A percentile compares a stretch with the other conserved stretches of the same genome.
Evolutionary conservation across 2,113 vertebrate genomes (phyloP).

Genomic region (Climacteris rufus): DNA sequence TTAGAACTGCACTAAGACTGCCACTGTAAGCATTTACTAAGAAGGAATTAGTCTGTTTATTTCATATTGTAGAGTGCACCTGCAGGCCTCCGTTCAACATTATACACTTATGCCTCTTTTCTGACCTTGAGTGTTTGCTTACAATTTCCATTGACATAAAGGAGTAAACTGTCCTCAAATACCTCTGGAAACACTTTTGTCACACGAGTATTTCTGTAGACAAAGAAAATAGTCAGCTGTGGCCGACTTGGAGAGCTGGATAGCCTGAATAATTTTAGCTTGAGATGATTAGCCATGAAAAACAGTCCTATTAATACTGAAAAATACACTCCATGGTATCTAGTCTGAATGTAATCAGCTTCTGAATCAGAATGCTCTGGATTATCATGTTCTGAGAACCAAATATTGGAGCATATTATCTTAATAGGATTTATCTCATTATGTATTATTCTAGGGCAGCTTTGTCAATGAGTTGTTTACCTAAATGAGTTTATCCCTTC

Average conservation of each 20-base stretch:
- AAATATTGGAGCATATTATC: not conserved
- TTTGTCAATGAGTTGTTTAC: conserved; percentile 4
- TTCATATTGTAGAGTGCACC: not conserved
- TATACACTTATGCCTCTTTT: not conserved
- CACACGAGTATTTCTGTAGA: not conserved
- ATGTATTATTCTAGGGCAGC: not conserved
- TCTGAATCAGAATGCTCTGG: not conserved
- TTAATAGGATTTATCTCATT: not conserved
- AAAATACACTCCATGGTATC: not conserved
- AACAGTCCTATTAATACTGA: not conserved
- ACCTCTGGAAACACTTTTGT: not conserved
- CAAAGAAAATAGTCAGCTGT: not conserved
- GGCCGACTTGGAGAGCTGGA: not conserved
- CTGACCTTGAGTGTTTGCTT: not conserved
- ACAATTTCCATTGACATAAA: not conserved
- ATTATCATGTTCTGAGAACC: not conserved
- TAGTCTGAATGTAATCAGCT: not conserved
- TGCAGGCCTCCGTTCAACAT: not conserved
- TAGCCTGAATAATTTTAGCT: not conserved
- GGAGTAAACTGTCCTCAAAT: not conserved
- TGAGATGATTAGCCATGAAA: not conserved
- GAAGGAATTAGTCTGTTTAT: not conserved
- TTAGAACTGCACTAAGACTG: not conserved
- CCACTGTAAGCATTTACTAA: not conserved
- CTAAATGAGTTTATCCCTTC: not conserved